Conservation (phyloP, 2,888 invertebrate genomes). For the Tetranychus piercei region DNA sequence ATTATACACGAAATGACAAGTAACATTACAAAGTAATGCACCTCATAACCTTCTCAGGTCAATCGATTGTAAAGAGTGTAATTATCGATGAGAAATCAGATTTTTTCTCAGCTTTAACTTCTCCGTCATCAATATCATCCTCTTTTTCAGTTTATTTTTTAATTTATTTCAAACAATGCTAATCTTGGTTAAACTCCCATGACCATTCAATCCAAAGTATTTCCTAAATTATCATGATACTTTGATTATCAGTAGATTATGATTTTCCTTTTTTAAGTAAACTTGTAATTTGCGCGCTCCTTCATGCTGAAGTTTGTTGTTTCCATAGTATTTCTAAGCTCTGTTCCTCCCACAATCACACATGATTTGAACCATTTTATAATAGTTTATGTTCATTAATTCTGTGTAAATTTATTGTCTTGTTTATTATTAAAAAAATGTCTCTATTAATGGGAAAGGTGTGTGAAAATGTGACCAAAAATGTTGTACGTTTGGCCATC, state of each 20-base stretch:
- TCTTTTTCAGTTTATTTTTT: not conserved
- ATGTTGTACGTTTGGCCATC: constrained; percentile 12
- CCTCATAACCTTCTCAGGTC: not conserved
- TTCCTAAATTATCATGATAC: not conserved
- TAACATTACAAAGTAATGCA: not conserved
- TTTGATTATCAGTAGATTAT: not conserved
- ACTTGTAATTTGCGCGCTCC: too few species aligned
- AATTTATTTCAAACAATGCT: too few species aligned
- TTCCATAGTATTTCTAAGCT: too few species aligned
- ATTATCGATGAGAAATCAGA: not conserved
- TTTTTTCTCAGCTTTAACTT: not conserved
- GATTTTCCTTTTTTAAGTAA: not conserved
- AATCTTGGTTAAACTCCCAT: not conserved
- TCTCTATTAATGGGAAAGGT: not conserved
- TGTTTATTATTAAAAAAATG: too few species aligned
- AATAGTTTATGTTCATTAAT: too few species aligned
- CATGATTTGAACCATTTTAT: too few species aligned
- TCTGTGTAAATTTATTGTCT: too few species aligned
- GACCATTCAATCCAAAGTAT: not conserved
- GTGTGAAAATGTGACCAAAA: not conserved
- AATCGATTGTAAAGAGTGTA: not conserved
- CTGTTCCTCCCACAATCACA: too few species aligned
- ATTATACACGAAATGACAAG: not conserved
- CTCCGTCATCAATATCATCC: not conserved
- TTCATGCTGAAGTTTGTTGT: too few species aligned